Evolutionary conservation across 2,888 invertebrate genomes (phyloP).

Genomic region (Habroteleia sp.): DNA sequence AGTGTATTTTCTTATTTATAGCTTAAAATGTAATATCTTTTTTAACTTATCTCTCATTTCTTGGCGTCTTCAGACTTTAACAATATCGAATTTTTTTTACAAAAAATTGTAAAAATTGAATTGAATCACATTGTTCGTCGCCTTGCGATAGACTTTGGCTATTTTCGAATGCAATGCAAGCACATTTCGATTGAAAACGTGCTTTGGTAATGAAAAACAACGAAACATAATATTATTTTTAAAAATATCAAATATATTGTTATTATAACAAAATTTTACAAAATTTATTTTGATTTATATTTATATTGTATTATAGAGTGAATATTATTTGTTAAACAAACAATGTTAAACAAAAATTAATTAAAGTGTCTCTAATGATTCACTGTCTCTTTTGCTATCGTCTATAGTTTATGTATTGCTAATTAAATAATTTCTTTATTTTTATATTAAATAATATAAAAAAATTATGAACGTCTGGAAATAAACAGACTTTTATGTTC

Average conservation of each 20-base stretch:
- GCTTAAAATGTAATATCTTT: conserved; percentile 27
- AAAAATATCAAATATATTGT: conserved; percentile 7
- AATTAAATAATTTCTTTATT: no score
- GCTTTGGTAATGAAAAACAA: conserved; percentile 44
- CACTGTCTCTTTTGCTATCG: no score
- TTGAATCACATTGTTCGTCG: conserved; percentile 61
- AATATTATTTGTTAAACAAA: no score
- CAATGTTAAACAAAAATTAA: no score
- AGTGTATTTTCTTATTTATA: conserved; percentile 26
- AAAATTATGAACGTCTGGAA: no score
- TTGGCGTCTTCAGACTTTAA: conserved; percentile 43
- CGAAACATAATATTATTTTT: conserved; percentile 28
- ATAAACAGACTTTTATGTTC: no score
- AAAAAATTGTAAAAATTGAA: conserved; percentile 55
- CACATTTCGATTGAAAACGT: conserved; percentile 58
- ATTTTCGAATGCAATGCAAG: conserved; percentile 56
- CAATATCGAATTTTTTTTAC: conserved; percentile 53
- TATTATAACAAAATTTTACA: no score
- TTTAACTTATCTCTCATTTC: conserved; percentile 30
- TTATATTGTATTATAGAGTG: no score
- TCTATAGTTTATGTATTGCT: no score
- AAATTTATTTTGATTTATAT: conserved; percentile 1
- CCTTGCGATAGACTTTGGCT: conserved; percentile 49
- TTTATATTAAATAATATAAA: no score
- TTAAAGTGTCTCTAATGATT: no score